Conservation (phyloP, 2,113 vertebrate genomes). For the Anseranas semipalmata region DNA sequence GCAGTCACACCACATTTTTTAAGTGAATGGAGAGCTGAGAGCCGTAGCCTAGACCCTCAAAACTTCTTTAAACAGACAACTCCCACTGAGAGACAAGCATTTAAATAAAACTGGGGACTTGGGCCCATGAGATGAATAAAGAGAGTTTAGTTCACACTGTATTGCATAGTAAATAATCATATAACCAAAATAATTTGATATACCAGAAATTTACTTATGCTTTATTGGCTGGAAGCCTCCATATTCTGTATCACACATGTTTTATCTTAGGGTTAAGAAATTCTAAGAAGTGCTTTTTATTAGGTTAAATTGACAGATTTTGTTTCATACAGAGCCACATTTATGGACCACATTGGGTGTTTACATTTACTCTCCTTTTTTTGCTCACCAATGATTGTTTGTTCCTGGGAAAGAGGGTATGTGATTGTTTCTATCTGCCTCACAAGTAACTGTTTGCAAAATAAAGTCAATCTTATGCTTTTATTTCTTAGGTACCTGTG, state of each 20-base stretch:
- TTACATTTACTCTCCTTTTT: conserved; percentile 17
- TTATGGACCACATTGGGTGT: conserved; percentile 50
- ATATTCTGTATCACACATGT: conserved; percentile 27
- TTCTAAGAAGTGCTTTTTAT: conserved; percentile 51
- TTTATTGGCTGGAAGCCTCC: conserved; percentile 16
- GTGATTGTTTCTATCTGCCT: background rate
- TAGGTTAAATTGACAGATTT: conserved; percentile 33
- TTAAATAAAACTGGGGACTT: conserved; percentile 4
- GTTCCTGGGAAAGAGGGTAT: background rate
- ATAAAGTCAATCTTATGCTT: background rate
- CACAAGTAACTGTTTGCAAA: background rate
- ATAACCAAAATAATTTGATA: conserved; percentile 25
- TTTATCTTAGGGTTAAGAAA: conserved; percentile 54
- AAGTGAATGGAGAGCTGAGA: conserved; percentile 47
- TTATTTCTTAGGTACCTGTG: background rate
- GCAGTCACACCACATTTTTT: conserved; percentile 50
- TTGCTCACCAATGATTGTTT: background rate
- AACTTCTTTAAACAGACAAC: conserved; percentile 42
- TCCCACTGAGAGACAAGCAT: conserved; percentile 43
- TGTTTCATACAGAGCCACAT: conserved; percentile 26
- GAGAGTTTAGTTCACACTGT: background rate
- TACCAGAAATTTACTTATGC: background rate
- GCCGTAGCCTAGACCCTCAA: background rate
- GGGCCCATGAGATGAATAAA: conserved; percentile 11
- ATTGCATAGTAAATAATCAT: background rate